Evolutionary conservation across 2,888 invertebrate genomes (phyloP), one percentile per base, ranked within the genome.

Genomic region (Plutella xylostella): DNA sequence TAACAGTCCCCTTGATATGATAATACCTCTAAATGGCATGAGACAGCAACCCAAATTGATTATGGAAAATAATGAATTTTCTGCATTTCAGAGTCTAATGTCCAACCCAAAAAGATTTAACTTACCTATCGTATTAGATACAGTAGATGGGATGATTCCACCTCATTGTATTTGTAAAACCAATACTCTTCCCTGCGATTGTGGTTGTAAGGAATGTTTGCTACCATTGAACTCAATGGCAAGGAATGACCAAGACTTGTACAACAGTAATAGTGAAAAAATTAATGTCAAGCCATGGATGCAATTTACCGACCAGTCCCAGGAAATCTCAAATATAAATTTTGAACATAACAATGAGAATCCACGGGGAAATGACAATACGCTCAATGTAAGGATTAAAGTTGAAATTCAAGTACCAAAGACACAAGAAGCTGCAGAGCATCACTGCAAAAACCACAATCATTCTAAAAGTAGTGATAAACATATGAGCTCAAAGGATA

Each of bases 381-480:
- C 65, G 30, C 47, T 82, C 3, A 79, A 75, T 45, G 57, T 82
- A 45, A 64, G 63, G 49, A 63, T 82, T 33, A 82, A 82, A 57
- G 62, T 83, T 28, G 78, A 78, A 50, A 57, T 83, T 37, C 69
- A 78, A 54, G 47, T 79, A 34, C 80, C 80, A 28, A 75, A 70
- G 56, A 47, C 61, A 30, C 58, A 59, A 48, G 63, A 70, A 39
- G 46, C 46, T 17, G 40, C 54, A n/a, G 50, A 58, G n/a, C 61
- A 56, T 51, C 48, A 53, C 18, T 37, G 45, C 18, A 63, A 57
- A 50, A 55, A 53, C 43, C 50, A 49, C 28, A 63, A 51, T 49
- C 54, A 46, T 20, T 54, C 58, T 12, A 49, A 43, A 12, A 42
- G 51, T 5, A 58, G 62, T 40, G 51, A 55, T 11, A 63, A 67